Percentiles rank a stretch among this genome's conserved stretches.
phyloP scores from a whole-genome alignment of 1,140 invertebrate species.

The Scaptomyza montana region DNA sequence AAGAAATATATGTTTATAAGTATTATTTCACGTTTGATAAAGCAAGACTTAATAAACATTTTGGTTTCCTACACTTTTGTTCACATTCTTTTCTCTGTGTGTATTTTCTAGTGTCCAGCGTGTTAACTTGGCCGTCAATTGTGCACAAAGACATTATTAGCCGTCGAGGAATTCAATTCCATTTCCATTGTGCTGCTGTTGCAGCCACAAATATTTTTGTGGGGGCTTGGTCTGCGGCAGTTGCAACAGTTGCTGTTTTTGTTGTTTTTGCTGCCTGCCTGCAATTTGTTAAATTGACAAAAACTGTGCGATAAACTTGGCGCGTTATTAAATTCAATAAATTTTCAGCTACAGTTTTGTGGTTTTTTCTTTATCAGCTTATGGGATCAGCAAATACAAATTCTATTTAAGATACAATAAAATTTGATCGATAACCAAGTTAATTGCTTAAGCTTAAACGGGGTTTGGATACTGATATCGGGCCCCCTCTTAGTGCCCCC shows the following conservation, averaged over 20 bases:
- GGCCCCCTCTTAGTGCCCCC: too few species aligned
- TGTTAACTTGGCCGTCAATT: constrained; percentile 76
- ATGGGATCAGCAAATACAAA: constrained; percentile 78
- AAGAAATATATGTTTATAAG: too few species aligned
- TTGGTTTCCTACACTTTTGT: too few species aligned
- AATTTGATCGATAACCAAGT: constrained; percentile 55
- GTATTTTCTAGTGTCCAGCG: not conserved
- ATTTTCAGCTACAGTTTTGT: constrained; percentile 40
- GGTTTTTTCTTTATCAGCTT: constrained; percentile 33
- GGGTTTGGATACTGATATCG: too few species aligned
- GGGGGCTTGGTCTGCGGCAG: not conserved
- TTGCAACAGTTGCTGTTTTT: constrained; percentile 3
- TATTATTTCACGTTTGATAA: too few species aligned
- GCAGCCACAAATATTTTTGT: constrained; percentile 5
- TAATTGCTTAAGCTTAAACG: constrained; percentile 18
- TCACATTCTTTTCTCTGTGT: not conserved
- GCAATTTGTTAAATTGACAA: constrained; percentile 82
- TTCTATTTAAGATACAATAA: constrained; percentile 74
- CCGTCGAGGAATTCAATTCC: constrained; percentile 79
- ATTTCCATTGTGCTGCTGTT: constrained; percentile 67
- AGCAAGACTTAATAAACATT: too few species aligned
- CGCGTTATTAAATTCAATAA: constrained; percentile 83
- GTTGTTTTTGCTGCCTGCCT: constrained; percentile 38
- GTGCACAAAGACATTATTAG: constrained; percentile 82
- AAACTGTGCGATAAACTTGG: constrained; percentile 79